These are phyloP conservation scores for Girardinichthys multiradiatus DNA, from an alignment of 2,113 vertebrate species.

Conservation along the genomic window DNA sequence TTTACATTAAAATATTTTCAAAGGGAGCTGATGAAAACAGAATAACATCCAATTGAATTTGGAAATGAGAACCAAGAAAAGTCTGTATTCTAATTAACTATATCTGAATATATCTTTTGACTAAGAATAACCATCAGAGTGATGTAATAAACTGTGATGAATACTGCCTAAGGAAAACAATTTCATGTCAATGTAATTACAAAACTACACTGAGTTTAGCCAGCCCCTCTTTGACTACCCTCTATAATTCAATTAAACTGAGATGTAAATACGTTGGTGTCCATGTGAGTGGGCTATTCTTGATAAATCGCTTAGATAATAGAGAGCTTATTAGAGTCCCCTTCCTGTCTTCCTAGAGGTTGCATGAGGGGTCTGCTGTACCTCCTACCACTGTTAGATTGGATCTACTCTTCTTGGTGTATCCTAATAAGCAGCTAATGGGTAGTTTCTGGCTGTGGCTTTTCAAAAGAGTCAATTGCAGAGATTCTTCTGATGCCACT, in stretches of 20 bases:
- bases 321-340: constrained; percentile 18
- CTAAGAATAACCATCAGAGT: constrained; percentile 46
- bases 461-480: constrained; percentile 55
- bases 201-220: constrained; percentile 32
- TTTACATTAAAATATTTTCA: background rate
- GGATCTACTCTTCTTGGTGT: constrained; percentile 24
- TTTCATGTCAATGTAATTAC: constrained; percentile 42
- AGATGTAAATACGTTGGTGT: constrained; percentile 17
- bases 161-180: constrained; percentile 17
- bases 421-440: constrained; percentile 48
- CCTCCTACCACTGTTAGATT: constrained; percentile 57
- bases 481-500: constrained; percentile 24
- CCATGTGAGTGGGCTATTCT: constrained; percentile 18
- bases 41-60: constrained; percentile 33
- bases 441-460: constrained; percentile 33
- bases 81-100: constrained; percentile 2
- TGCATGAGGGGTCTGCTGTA: constrained; percentile 19
- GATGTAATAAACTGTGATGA: constrained; percentile 60
- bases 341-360: constrained; percentile 18
- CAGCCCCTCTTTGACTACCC: constrained; percentile 39
- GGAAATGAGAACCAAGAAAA: constrained; percentile 1
- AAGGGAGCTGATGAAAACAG: background rate
- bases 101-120: constrained; percentile 43
- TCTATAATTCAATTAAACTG: constrained; percentile 47
- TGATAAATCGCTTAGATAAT: constrained; percentile 30